Evolutionary conservation across 1,140 invertebrate species (phyloP), one percentile per base, ranked within the genome.

Genomic region (Dinoponera quadriceps): DNA sequence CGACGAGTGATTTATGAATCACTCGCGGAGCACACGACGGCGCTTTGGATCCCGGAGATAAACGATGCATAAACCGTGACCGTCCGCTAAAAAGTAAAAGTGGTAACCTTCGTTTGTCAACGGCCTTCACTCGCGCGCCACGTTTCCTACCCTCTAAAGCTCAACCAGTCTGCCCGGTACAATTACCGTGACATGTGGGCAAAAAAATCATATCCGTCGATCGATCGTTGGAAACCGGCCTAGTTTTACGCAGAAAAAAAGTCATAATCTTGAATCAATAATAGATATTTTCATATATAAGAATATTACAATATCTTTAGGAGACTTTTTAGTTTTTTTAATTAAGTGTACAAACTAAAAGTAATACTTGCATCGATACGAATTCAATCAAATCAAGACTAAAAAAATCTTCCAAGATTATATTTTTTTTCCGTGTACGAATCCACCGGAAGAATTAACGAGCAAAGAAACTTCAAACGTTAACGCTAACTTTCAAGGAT

Each of bases 51-150:
- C 18, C 27, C 11, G 7, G 69, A 69, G 25, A 80, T 57, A 44
- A 78, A 18, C 29, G 20, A 77, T 16, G 20, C 9, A 18, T 22
- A 29, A 20, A 18, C 9, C 22, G n/a, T 38, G 18, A 18, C 9
- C 22, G n/a, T 38, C 33, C 18, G 16, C 57, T 63, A 75, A 63
- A 57, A 69, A 80, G 49, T 59, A 71, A 80, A 71, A 69, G 33
- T 78, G 27, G 20, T 44, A 55, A 71, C n/a, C 51, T 80, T 80
- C 65, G 75, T 71, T 71, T 51, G 29, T 54, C 49, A 74, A 18
- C 16, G 75, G n/a, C 65, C 33, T 80, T 78, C 22, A 14, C 18
- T 44, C 5, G 2, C 63, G 2, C 63, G 18, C 1, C 27, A 20
- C 25, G 20, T 68, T 69, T 71, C 20, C 65, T 80, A 48, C 18